Conservation (phyloP, 2,888 invertebrate genomes). For the Pterostichus niger region DNA sequence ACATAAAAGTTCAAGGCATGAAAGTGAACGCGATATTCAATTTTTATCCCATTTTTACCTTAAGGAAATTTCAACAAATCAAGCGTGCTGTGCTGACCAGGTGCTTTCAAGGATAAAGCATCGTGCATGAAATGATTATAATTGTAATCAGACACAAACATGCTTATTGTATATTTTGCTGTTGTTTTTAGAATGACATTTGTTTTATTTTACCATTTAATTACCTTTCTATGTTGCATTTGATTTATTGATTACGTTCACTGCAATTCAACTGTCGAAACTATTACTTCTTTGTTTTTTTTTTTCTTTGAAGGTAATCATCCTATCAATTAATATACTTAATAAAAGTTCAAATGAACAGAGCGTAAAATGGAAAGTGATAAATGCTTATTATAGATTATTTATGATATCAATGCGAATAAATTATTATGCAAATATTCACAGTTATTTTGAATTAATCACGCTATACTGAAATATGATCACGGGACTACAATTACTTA, state of each 20-base stretch:
- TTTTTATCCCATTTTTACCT: constrained; percentile 35
- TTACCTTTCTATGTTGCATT: constrained; percentile 20
- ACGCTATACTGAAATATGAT: constrained; percentile 2
- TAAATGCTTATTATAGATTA: constrained; percentile 42
- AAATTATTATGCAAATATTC: constrained; percentile 32
- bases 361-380: constrained; percentile 31
- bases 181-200: constrained; percentile 46
- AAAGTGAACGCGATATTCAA: constrained; percentile 55
- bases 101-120: constrained; percentile 53
- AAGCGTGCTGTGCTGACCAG: constrained; percentile 36
- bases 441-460: constrained; percentile 33
- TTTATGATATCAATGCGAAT: constrained; percentile 18
- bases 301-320: constrained; percentile 25
- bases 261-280: constrained; percentile 19
- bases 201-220: constrained; percentile 57
- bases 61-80: constrained; percentile 40
- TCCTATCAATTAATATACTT: constrained; percentile 21
- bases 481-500: constrained; percentile 11
- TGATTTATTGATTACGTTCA: constrained; percentile 49
- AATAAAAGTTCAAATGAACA: constrained; percentile 22
- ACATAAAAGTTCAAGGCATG: constrained; percentile 58
- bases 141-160: constrained; percentile 1
- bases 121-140: constrained; percentile 30
- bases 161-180: constrained; percentile 2
- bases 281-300: constrained; percentile 4